phyloP scores from a whole-genome alignment of 1,140 invertebrate genomes.

The Elymnias hypermnestra region DNA sequence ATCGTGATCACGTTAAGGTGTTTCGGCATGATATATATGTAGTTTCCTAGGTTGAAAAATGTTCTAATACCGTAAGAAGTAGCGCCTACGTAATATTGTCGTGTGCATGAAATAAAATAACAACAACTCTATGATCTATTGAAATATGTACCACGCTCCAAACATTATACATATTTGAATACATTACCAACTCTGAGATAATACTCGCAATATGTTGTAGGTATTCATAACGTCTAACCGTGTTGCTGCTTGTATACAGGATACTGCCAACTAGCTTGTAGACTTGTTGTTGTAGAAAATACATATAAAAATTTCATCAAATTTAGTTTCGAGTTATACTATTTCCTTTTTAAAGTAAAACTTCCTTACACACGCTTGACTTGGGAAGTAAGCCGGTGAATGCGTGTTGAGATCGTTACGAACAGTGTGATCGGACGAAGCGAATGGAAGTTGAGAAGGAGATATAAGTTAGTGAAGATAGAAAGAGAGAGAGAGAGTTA shows the following conservation, averaged over 20 bases:
- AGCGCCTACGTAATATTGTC: not conserved
- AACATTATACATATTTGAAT: slow-evolving; percentile 74
- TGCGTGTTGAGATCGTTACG: no score
- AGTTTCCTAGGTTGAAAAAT: not conserved
- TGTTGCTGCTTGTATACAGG: slow-evolving; percentile 48
- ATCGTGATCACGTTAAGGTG: no score
- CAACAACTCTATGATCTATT: slow-evolving; percentile 1
- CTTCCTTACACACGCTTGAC: no score
- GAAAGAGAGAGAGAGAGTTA: no score
- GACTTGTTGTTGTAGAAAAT: no score
- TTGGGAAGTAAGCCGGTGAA: no score
- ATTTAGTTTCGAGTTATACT: not conserved
- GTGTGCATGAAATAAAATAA: not conserved
- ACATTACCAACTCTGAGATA: slow-evolving; percentile 71
- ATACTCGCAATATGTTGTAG: slow-evolving; percentile 57
- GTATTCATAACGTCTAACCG: slow-evolving; percentile 64
- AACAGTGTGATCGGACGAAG: no score
- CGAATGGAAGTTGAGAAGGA: no score
- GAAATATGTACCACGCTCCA: slow-evolving; percentile 1
- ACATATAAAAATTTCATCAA: no score
- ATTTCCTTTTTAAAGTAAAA: no score
- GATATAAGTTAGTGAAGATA: no score
- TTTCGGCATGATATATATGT: not conserved
- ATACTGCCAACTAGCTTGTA: not conserved
- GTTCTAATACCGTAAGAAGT: not conserved